phyloP scores from a whole-genome alignment of 2,113 vertebrate species.

The Platysteira castanea region DNA sequence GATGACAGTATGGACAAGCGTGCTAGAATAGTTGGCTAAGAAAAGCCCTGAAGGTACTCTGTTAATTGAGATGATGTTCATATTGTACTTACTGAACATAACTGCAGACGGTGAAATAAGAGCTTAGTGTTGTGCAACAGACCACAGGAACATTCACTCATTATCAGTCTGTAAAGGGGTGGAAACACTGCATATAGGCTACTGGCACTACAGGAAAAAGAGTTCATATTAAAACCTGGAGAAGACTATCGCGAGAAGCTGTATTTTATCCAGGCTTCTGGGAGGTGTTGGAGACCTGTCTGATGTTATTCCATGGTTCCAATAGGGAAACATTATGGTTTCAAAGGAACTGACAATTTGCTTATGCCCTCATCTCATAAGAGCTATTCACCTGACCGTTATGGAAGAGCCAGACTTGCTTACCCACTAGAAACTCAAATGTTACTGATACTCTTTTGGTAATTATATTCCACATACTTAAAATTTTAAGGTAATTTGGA shows the following conservation, averaged over 20 bases:
- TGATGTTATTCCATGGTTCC: background rate
- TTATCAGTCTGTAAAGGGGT: slow-evolving; percentile 34
- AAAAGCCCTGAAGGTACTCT: slow-evolving; percentile 72
- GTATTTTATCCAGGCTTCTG: background rate
- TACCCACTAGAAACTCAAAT: background rate
- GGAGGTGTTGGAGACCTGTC: background rate
- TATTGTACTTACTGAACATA: slow-evolving; percentile 67
- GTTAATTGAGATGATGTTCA: slow-evolving; percentile 79
- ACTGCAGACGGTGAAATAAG: slow-evolving; percentile 63
- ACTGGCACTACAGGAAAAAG: background rate
- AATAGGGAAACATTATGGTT: background rate
- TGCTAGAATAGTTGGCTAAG: slow-evolving; percentile 64
- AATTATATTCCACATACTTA: background rate
- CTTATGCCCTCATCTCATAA: background rate
- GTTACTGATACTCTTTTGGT: background rate
- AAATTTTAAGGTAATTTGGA: background rate
- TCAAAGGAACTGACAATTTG: background rate
- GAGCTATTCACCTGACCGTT: background rate
- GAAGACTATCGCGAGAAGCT: background rate
- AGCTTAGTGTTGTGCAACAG: slow-evolving; percentile 41
- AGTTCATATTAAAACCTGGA: background rate
- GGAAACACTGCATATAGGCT: slow-evolving; percentile 4
- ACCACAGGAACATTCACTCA: slow-evolving; percentile 53
- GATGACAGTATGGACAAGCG: slow-evolving; percentile 77
- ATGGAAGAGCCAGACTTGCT: background rate